phyloP scores from a whole-genome alignment of 2,113 vertebrate species.

The Tichodroma muraria region DNA sequence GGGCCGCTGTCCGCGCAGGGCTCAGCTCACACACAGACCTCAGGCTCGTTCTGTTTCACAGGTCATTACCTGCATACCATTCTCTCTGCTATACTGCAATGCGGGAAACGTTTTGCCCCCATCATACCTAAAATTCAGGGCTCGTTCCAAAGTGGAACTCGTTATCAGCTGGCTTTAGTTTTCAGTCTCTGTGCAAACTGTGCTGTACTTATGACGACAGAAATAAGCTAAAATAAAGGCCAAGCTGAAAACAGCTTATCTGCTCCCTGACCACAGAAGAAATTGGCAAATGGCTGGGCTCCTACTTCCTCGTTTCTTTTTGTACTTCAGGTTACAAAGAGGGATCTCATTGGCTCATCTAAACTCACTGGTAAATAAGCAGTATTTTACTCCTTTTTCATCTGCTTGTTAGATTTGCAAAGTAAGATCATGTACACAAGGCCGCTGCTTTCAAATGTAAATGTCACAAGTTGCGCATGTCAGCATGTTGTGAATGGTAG shows the following conservation, averaged over 20 bases:
- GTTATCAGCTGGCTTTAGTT: not conserved
- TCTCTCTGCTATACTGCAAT: not conserved
- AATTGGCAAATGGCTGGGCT: not conserved
- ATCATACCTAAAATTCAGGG: not conserved
- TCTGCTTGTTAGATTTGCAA: not conserved
- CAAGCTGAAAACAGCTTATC: not conserved
- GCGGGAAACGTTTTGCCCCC: not conserved
- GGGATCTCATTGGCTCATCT: not conserved
- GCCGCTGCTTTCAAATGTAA: not conserved
- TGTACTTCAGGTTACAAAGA: not conserved
- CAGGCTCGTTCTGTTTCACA: not conserved
- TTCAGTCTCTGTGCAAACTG: not conserved
- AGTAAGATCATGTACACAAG: not conserved
- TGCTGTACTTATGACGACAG: not conserved
- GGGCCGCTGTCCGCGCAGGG: not conserved
- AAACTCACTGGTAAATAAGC: not conserved
- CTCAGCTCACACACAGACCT: not conserved
- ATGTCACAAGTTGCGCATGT: not conserved
- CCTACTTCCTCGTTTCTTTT: not conserved
- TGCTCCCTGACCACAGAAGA: not conserved
- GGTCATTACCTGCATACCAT: not conserved
- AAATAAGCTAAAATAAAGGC: not conserved
- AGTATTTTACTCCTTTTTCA: not conserved
- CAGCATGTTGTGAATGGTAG: not conserved
- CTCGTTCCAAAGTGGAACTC: not conserved